These are phyloP conservation scores for Drosophila sturtevanti DNA, from an alignment of 1,140 invertebrate species.

Conservation along the genomic window DNA sequence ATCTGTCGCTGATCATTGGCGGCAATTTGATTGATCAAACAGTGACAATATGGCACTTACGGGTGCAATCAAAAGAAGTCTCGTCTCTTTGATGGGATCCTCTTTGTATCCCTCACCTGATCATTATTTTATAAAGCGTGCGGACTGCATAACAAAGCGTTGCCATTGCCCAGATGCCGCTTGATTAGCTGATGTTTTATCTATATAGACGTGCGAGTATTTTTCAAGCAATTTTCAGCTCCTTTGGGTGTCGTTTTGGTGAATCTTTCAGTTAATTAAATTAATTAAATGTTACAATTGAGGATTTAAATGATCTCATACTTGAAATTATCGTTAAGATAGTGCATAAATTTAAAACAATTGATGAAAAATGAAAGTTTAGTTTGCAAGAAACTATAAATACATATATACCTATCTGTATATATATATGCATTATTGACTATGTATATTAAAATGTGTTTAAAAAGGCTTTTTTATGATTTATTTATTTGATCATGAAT, in stretches of 20 bases:
- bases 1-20: slow-evolving; percentile 54
- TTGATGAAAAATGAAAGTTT: neutral
- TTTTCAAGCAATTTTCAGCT: slow-evolving; percentile 33
- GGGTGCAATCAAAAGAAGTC: slow-evolving; percentile 67
- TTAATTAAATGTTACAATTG: slow-evolving; percentile 71
- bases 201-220: slow-evolving; percentile 7
- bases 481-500: no score
- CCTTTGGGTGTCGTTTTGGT: slow-evolving; percentile 56
- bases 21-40: slow-evolving; percentile 77
- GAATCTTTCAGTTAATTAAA: slow-evolving; percentile 77
- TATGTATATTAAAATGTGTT: no score
- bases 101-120: slow-evolving; percentile 12
- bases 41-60: slow-evolving; percentile 80
- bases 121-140: slow-evolving; percentile 81
- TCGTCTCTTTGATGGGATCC: slow-evolving; percentile 14
- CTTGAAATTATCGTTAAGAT: neutral
- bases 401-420: no score
- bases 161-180: slow-evolving; percentile 72
- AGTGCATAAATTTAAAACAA: neutral
- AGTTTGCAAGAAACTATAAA: neutral
- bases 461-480: no score
- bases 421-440: no score
- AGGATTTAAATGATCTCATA: slow-evolving; percentile 51
- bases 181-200: slow-evolving; percentile 59
- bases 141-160: slow-evolving; percentile 79